Conservation (phyloP, 2,113 vertebrate species). For the Microcebus ravelobensis region DNA sequence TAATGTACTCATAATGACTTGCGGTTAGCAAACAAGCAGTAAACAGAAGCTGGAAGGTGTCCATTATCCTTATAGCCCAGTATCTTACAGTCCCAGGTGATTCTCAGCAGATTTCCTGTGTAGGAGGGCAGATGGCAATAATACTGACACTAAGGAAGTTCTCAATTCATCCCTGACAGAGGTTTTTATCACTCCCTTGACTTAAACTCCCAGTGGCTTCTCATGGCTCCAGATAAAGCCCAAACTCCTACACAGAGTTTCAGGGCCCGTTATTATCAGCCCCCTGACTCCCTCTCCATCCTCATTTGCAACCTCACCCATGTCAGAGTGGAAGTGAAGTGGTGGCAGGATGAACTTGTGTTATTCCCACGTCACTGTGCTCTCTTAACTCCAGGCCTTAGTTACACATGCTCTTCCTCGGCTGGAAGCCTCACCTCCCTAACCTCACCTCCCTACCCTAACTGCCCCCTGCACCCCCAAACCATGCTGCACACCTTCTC, state of each 20-base stretch:
- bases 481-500: neutral
- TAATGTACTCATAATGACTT: no score
- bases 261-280: neutral
- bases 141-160: neutral
- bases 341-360: neutral
- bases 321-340: neutral
- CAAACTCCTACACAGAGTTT: neutral
- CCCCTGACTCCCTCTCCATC: neutral
- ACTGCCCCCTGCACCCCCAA: fast-evolving
- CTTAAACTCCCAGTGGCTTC: neutral
- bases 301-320: no score
- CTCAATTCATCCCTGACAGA: neutral
- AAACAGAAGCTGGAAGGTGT: no score
- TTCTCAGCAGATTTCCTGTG: neutral
- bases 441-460: no score
- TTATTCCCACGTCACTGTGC: neutral
- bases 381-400: neutral
- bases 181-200: neutral
- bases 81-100: neutral
- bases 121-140: neutral
- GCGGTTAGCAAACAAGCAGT: no score
- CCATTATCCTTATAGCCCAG: no score
- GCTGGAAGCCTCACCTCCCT: neutral
- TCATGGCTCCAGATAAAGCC: neutral
- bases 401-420: neutral